Evolutionary conservation across 92 coral and sea anemone species (phyloP).

Genomic region (Epizoanthus scotinus): DNA sequence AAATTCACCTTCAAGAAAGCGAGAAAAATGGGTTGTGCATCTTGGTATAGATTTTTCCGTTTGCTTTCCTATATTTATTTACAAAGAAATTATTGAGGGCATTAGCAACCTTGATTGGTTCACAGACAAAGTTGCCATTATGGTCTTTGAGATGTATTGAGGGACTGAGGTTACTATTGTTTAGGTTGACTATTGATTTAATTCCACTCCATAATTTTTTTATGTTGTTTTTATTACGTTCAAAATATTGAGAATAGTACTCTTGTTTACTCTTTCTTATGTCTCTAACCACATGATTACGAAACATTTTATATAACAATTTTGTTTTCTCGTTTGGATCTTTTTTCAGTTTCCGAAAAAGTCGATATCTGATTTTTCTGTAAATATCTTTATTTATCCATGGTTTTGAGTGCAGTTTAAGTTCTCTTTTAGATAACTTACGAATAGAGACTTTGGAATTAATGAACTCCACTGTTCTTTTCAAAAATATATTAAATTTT

Average conservation of each 20-base stretch:
- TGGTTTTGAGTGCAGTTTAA: constrained; percentile 14
- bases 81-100: no score
- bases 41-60: constrained; percentile 9
- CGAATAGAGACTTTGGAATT: constrained; percentile 13
- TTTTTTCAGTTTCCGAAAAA: constrained; percentile 7
- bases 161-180: constrained; percentile 21
- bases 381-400: constrained; percentile 10
- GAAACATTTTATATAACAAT: constrained; percentile 16
- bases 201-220: constrained; percentile 12
- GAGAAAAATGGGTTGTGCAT: neutral
- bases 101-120: constrained; percentile 17
- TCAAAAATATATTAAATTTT: constrained; percentile 31
- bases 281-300: constrained; percentile 8
- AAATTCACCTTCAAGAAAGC: neutral
- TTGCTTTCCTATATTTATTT: neutral
- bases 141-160: constrained; percentile 7
- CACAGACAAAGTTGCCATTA: constrained; percentile 2
- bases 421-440: constrained; percentile 18
- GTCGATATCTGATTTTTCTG: constrained; percentile 8
- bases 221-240: constrained; percentile 1
- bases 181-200: constrained; percentile 19
- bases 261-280: constrained; percentile 16
- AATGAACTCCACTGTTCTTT: constrained; percentile 9
- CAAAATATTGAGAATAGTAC: constrained; percentile 18
- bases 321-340: constrained; percentile 20